These are phyloP conservation scores for Cheilosia vulpina DNA, from an alignment of 2,888 invertebrate genomes.

Conservation along the genomic window DNA sequence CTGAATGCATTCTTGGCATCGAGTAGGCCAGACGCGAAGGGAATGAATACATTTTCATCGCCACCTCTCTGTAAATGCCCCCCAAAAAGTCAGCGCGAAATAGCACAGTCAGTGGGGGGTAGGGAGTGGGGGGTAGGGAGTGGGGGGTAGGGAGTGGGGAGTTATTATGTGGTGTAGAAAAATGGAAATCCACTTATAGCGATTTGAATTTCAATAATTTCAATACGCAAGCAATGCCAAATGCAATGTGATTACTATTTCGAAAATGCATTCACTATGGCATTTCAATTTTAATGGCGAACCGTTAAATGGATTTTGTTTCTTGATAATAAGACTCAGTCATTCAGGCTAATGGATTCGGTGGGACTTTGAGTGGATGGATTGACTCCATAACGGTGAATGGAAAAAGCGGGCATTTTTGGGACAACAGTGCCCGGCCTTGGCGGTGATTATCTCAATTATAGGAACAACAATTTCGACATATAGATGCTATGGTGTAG, in stretches of 20 bases:
- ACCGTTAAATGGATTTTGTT: conserved; percentile 1
- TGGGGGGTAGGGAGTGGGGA: conserved; percentile 6
- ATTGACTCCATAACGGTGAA: not conserved
- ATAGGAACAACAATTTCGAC: not conserved
- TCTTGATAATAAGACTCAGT: not conserved
- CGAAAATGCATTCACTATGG: conserved; percentile 10
- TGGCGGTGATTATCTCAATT: not conserved
- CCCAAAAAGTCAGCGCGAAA: conserved; percentile 9
- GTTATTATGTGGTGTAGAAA: conserved; percentile 48
- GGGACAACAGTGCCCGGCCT: too few relatives aligned
- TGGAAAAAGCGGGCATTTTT: too few relatives aligned
- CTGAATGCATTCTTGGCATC: conserved; percentile 50
- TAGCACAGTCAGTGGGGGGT: not conserved
- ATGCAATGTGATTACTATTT: conserved; percentile 44
- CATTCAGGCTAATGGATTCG: conserved; percentile 21
- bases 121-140: conserved; percentile 28
- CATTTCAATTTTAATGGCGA: conserved; percentile 25
- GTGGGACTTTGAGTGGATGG: not conserved
- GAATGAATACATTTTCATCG: conserved; percentile 58
- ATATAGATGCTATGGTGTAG: too few relatives aligned
- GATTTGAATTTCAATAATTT: conserved; percentile 16
- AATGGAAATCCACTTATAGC: conserved; percentile 46
- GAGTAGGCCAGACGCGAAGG: conserved; percentile 64
- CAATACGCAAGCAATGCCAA: conserved; percentile 3
- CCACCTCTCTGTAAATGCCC: conserved; percentile 43